phyloP scores from a whole-genome alignment of 2,797 vertebrate genomes.

The Scomberomorus guttatus region DNA sequence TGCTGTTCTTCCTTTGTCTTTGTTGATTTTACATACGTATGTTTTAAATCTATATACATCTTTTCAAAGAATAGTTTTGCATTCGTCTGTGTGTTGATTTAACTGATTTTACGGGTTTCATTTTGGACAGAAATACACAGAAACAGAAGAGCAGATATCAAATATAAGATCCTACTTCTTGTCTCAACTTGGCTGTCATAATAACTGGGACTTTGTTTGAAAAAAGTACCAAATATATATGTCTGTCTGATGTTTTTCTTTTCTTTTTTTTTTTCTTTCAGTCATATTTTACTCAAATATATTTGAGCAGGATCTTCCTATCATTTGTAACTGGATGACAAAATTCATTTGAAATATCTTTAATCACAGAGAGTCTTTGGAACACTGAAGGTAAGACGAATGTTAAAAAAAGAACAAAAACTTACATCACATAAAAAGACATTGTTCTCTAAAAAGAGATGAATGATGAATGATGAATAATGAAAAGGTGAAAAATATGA shows the following conservation, averaged over 20 bases:
- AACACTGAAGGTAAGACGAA: not conserved
- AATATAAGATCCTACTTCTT: not conserved
- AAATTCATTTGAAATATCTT: not conserved
- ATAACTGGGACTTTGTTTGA: too few relatives aligned
- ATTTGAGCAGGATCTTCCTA: not conserved
- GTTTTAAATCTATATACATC: not conserved
- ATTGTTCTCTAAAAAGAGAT: not conserved
- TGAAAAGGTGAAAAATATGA: not conserved
- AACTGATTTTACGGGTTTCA: not conserved
- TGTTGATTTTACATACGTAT: too few relatives aligned
- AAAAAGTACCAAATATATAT: too few relatives aligned
- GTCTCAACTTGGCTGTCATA: not conserved
- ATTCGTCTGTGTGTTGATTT: not conserved
- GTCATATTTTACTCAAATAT: not conserved
- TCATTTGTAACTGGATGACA: not conserved
- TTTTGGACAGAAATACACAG: not conserved
- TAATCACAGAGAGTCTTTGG: not conserved
- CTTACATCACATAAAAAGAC: not conserved
- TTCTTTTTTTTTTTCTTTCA: too few relatives aligned
- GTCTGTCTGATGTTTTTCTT: too few relatives aligned
- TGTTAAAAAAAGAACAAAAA: not conserved
- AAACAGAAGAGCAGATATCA: slow-evolving; percentile 3
- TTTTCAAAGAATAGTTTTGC: not conserved
- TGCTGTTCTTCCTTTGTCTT: not conserved
- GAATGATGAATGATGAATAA: too few relatives aligned